Percentiles rank a stretch among this genome's conserved stretches.
phyloP scores from a whole-genome alignment of 2,113 vertebrate genomes.

The Martes martes region DNA sequence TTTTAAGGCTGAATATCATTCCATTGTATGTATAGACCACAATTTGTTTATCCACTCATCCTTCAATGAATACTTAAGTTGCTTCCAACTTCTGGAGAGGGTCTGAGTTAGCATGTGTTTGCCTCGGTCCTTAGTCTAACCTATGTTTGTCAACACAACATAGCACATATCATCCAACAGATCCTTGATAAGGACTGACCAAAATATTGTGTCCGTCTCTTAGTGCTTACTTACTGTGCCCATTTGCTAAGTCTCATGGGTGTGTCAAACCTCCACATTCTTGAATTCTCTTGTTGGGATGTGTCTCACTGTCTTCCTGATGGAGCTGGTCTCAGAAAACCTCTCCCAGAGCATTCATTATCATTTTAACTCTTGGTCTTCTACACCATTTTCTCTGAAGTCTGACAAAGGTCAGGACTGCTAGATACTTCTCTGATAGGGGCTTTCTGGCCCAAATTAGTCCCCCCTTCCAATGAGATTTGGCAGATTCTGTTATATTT shows the following conservation, averaged over 20 bases:
- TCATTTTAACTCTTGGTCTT: neutral
- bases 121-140: neutral
- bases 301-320: neutral
- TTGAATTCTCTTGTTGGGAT: neutral
- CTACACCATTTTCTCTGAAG: neutral
- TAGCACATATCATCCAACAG: neutral
- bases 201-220: neutral
- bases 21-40: neutral
- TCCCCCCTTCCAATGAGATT: neutral
- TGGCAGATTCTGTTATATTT: neutral
- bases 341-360: neutral
- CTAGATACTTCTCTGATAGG: neutral
- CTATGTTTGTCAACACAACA: neutral
- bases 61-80: neutral
- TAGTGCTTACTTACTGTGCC: neutral
- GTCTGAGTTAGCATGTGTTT: neutral
- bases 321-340: neutral
- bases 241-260: neutral
- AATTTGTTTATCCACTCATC: neutral
- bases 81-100: neutral
- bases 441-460: neutral
- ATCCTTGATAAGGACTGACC: neutral
- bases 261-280: neutral
- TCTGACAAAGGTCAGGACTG: neutral
- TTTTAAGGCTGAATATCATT: neutral